Conservation (phyloP, 2,113 vertebrate genomes). For the Actinemys pallida region DNA sequence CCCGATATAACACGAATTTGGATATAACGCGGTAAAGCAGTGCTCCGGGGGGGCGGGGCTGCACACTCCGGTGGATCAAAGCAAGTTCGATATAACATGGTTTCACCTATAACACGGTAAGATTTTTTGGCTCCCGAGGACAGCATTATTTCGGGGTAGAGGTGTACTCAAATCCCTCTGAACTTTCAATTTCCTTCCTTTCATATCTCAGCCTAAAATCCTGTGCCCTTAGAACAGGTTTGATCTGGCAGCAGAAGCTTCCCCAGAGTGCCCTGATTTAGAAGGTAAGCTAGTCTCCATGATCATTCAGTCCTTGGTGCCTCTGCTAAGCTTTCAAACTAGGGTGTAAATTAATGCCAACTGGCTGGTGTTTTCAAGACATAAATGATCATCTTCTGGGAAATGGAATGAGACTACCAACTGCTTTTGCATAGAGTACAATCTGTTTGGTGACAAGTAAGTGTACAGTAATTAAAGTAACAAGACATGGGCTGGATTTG, state of each 20-base stretch:
- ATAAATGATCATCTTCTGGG: not conserved
- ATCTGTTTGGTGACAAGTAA: not conserved
- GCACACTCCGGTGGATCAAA: too few species aligned
- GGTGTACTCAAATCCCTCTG: not conserved
- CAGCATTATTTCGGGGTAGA: too few species aligned
- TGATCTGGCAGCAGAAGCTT: not conserved
- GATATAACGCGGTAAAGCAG: too few species aligned
- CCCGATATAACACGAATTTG: too few species aligned
- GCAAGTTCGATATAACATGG: too few species aligned
- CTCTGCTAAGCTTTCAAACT: slow-evolving; percentile 16
- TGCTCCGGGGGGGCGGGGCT: too few species aligned
- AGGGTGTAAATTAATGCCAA: slow-evolving; percentile 19
- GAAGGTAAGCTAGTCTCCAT: slow-evolving; percentile 25
- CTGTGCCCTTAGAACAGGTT: too few species aligned
- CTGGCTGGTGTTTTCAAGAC: slow-evolving; percentile 11
- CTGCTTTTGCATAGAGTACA: not conserved
- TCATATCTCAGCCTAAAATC: not conserved
- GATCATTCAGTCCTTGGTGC: slow-evolving; percentile 9
- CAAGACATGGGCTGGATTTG: not conserved
- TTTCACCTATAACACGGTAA: too few species aligned
- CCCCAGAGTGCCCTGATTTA: not conserved
- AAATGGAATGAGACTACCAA: not conserved
- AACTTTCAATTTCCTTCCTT: not conserved
- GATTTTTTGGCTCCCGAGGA: too few species aligned
- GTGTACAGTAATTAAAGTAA: not conserved